Base-by-base conservation (phyloP, 2,113 vertebrate species). In the Bos taurus region DNA sequence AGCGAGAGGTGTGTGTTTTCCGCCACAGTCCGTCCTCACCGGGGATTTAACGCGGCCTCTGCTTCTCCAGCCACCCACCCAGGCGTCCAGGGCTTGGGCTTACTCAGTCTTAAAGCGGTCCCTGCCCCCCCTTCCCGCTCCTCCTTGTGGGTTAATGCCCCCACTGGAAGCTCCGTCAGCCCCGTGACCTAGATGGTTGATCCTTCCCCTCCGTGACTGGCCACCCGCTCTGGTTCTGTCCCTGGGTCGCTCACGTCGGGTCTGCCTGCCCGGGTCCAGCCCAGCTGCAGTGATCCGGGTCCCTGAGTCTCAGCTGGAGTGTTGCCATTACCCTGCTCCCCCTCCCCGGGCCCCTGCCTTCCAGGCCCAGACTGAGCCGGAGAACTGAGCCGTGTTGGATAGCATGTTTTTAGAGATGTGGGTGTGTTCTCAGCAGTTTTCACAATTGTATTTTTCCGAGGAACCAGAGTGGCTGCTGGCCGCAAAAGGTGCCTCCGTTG, bases 241-340 rank as follows among this genome's bases (percentile, higher is more conserved):
- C 0, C 28, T 0, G 3, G 2, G 13, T 14, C 43, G 0, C 88
- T 36, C 15, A 36, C 1, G 4, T 33, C 77, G 36, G 13, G 46
- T 30, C 50, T 15, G 4, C 25, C 7, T 43, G 23, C 9, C 52
- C 9, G 2, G 1, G 11, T 25, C 81, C 43, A 14, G 48, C 19
- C 0, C 5, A 6, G 43, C 46, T 56, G 15, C 16, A 0, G 25
- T 13, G 3, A 13, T 1, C 50, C 40, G 10, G 14, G 60, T 17
- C 28, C 26, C 26, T 17, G 46, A 10, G 7, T 43, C n/a, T 26
- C 23, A 4, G 0, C 83, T 43, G 25, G 54, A 36, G 85, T 23
- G 6, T 50, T 0, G 0, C 2, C 7, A 0, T 17, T 0, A 4
- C 25, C 11, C 48, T 0, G 6, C 50, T 36, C 2, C 33, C 11